These are phyloP conservation scores for Xenus cinereus DNA, from an alignment of 2,113 vertebrate species.

Conservation along the genomic window DNA sequence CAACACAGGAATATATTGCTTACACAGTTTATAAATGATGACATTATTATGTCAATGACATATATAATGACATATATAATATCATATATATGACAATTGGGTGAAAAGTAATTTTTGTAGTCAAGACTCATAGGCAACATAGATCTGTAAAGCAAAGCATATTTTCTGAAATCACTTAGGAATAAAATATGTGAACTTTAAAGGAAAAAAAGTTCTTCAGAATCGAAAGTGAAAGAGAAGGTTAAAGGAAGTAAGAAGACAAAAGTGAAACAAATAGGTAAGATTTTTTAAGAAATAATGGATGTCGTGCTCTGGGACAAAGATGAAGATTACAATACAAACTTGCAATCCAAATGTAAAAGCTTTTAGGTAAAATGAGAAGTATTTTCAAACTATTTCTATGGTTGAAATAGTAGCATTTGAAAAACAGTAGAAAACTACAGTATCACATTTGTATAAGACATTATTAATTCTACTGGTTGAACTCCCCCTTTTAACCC, in stretches of 20 bases:
- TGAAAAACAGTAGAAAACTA: not conserved
- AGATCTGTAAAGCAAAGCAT: not conserved
- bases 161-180: constrained; percentile 31
- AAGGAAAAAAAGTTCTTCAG: not conserved
- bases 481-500: not conserved
- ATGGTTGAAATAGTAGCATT: not conserved
- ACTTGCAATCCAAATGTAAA: not conserved
- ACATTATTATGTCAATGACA: too few relatives aligned
- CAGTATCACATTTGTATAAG: not conserved
- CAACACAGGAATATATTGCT: not conserved
- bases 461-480: not conserved
- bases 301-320: not conserved
- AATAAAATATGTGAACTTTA: not conserved
- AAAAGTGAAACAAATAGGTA: not conserved
- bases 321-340: not conserved
- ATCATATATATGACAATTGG: too few relatives aligned
- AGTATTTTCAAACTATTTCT: not conserved
- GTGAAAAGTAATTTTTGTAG: not conserved
- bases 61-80: too few relatives aligned
- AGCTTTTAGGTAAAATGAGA: not conserved
- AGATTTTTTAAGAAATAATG: not conserved
- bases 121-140: constrained; percentile 26
- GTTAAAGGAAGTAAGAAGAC: not conserved
- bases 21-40: not conserved
- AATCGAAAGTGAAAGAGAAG: not conserved